Evolutionary conservation across 2,113 vertebrate genomes (phyloP), one percentile per base, ranked within the genome.

Genomic region (Picathartes gymnocephalus): DNA sequence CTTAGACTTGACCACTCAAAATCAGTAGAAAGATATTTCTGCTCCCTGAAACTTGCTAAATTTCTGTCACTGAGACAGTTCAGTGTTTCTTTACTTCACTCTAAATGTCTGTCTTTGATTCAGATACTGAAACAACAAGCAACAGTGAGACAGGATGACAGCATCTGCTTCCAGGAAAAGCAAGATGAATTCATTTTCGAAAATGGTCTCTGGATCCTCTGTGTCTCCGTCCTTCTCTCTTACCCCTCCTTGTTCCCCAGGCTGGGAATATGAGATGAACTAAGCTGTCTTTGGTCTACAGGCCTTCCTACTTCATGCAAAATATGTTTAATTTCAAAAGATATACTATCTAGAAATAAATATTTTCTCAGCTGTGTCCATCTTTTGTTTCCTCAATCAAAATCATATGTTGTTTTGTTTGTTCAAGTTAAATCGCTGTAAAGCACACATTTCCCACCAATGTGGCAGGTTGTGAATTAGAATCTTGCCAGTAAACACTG

Each of bases 361-460:
- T 95, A 86, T 92, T 93, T 86, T 73, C 19, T 53, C 80, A 93
- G 76, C 58, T 90, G 60, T 81, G n/a, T 78, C 91, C 77, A 30
- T 66, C 44, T 80, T 83, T 58, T 74, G 42, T 86, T 88, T 92
- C n/a, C 28, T 88, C 66, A 76, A 5, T 66, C 48, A 51, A 72
- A 47, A 79, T 66, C 13, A 17, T 80, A 31, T 30, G 17, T 69
- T 86, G 48, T 3, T 60, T 8, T 64, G 16, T 68, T 86, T 64
- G 33, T 78, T 87, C n/a, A 84, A 51, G 37, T 60, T 53, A 39
- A 4, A 14, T 50, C 14, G 33, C 58, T 65, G 27, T 62, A 74
- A 68, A 44, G 16, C 30, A 42, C 0, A 3, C 10, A 28, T 68
- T 89, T 91, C 22, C 44, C 24, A 42, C 35, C 3, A 4, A 0